Percentiles rank a stretch among this genome's conserved stretches.
phyloP scores from a whole-genome alignment of 2,888 invertebrate species.

The Parnassius mnemosyne region DNA sequence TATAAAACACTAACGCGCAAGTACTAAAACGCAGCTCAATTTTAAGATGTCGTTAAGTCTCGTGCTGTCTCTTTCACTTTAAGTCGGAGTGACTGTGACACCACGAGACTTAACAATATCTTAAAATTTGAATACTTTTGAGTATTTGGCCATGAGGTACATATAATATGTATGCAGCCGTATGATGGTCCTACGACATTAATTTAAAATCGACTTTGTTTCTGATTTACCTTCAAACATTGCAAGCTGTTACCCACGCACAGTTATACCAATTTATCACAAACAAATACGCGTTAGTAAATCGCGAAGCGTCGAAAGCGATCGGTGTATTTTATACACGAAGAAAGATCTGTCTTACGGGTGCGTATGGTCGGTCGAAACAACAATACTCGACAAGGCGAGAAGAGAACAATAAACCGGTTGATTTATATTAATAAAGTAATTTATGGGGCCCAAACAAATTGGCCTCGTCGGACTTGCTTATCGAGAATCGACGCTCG shows the following conservation, averaged over 20 bases:
- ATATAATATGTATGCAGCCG: too few relatives aligned
- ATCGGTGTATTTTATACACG: conserved; percentile 25
- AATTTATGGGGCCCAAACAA: conserved; percentile 74
- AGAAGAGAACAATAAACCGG: conserved; percentile 74
- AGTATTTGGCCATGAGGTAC: too few relatives aligned
- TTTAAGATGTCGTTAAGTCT: too few relatives aligned
- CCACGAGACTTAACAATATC: too few relatives aligned
- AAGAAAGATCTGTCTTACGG: conserved; percentile 28
- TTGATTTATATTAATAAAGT: conserved; percentile 79
- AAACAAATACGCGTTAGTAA: conserved; percentile 20
- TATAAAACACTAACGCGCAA: too few relatives aligned
- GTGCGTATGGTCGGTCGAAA: conserved; percentile 42
- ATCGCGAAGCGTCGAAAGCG: conserved; percentile 24
- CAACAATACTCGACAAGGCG: conserved; percentile 66
- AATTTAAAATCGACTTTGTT: too few relatives aligned
- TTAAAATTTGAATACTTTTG: too few relatives aligned
- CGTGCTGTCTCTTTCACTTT: too few relatives aligned
- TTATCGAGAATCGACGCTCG: conserved; percentile 67
- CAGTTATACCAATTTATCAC: conserved; percentile 17
- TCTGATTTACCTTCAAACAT: background rate
- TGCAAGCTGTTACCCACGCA: background rate
- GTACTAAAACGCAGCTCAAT: too few relatives aligned
- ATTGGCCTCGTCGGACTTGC: conserved; percentile 67
- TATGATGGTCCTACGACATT: too few relatives aligned
- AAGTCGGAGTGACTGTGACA: too few relatives aligned